Evolutionary conservation across 2,113 vertebrate genomes (phyloP).

Genomic region (Lutjanus erythropterus): DNA sequence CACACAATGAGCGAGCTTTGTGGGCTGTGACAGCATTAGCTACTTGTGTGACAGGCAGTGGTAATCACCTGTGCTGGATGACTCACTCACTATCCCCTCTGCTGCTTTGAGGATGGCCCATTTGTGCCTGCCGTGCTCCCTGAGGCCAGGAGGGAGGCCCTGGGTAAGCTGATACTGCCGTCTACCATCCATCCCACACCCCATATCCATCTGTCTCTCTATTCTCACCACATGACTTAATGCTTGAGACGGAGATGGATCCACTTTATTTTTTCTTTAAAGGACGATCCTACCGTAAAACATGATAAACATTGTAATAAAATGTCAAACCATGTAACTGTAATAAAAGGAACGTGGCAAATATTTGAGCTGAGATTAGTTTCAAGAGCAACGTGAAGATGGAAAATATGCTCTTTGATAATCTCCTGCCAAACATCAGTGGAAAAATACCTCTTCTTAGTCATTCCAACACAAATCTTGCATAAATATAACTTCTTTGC

Average conservation of each 20-base stretch:
- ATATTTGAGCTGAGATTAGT: slow-evolving; percentile 4
- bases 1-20: slow-evolving; percentile 5
- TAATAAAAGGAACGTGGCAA: neutral
- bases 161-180: slow-evolving; percentile 63
- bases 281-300: neutral
- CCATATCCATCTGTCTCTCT: slow-evolving; percentile 40
- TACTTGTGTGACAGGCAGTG: slow-evolving; percentile 33
- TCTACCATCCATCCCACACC: slow-evolving; percentile 20
- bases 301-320: neutral
- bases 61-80: slow-evolving; percentile 64
- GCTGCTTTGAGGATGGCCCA: slow-evolving; percentile 51
- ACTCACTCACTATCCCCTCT: slow-evolving; percentile 62
- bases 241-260: neutral
- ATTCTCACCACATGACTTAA: slow-evolving; percentile 32
- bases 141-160: slow-evolving; percentile 61
- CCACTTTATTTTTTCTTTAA: neutral
- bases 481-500: slow-evolving; percentile 2
- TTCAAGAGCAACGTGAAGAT: neutral
- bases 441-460: neutral
- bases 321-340: neutral
- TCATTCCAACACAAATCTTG: slow-evolving; percentile 9
- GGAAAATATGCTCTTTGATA: slow-evolving; percentile 6
- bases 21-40: slow-evolving; percentile 41
- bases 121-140: slow-evolving; percentile 57
- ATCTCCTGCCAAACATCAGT: slow-evolving; percentile 10